Evolutionary conservation across 2,888 invertebrate species (phyloP).

Genomic region (Operophtera brumata): DNA sequence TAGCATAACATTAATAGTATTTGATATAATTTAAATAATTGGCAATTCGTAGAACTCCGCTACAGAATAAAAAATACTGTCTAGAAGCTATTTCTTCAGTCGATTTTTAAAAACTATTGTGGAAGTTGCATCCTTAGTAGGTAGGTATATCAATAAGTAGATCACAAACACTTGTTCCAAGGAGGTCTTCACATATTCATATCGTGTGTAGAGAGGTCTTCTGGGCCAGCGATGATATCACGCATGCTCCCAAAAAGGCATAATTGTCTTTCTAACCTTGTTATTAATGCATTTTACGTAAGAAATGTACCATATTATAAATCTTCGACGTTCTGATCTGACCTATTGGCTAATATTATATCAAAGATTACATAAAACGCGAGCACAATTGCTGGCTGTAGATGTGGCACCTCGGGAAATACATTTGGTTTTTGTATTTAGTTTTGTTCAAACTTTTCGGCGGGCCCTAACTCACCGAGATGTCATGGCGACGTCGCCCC

Average conservation of each 20-base stretch:
- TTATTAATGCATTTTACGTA: slow-evolving; percentile 11
- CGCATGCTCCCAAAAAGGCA: not conserved
- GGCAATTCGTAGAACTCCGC: no score
- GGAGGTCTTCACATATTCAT: not conserved
- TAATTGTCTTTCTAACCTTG: slow-evolving; percentile 7
- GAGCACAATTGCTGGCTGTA: not conserved
- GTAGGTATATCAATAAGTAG: not conserved
- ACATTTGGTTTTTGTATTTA: no score
- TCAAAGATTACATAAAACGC: not conserved
- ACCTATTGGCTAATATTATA: slow-evolving; percentile 11
- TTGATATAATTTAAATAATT: no score
- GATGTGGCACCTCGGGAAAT: not conserved
- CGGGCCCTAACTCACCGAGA: no score
- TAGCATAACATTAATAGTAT: no score
- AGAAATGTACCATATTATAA: slow-evolving; percentile 4
- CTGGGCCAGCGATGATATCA: no score
- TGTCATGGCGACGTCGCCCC: no score
- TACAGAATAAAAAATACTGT: no score
- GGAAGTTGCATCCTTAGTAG: no score
- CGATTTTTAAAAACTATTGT: no score
- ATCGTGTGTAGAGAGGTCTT: not conserved
- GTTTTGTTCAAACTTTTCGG: no score
- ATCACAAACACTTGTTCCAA: not conserved
- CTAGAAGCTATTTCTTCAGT: no score
- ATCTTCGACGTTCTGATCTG: slow-evolving; percentile 1